These are phyloP conservation scores for Circaetus gallicus DNA, from an alignment of 2,113 vertebrate genomes.

Conservation along the genomic window DNA sequence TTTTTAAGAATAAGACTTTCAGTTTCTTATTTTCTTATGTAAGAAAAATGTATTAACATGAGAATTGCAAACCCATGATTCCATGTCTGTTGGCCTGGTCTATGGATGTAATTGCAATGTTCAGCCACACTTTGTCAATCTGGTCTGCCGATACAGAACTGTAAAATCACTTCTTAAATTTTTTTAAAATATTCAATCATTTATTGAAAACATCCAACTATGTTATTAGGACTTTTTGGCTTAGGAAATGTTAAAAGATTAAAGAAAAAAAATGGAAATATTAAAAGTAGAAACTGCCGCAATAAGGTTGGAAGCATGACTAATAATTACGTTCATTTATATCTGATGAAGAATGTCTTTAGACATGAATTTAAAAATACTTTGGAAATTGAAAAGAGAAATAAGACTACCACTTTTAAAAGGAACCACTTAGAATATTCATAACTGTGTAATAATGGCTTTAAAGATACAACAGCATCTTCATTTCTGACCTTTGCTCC, in stretches of 20 bases:
- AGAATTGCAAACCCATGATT: neutral
- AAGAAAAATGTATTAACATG: neutral
- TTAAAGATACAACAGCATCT: neutral
- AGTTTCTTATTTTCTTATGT: neutral
- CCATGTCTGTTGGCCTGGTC: neutral
- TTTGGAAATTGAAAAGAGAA: neutral
- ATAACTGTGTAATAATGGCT: neutral
- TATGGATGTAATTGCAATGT: fast-evolving
- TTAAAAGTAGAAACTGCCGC: neutral
- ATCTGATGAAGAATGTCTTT: neutral
- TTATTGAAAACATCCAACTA: neutral
- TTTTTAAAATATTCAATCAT: neutral
- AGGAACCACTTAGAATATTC: neutral
- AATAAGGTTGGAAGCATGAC: neutral
- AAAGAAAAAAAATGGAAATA: neutral
- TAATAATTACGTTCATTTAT: neutral
- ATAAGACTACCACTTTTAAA: neutral
- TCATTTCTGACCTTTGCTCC: neutral
- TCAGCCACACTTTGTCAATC: neutral
- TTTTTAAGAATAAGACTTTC: neutral
- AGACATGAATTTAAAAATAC: neutral
- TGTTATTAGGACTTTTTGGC: neutral
- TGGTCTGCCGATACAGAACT: neutral
- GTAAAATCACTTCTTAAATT: neutral
- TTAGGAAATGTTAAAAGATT: neutral